A percentile compares a stretch with the other conserved stretches of the same genome.
Evolutionary conservation across 2,797 vertebrate genomes (phyloP).

Genomic region (Myripristis murdjan): DNA sequence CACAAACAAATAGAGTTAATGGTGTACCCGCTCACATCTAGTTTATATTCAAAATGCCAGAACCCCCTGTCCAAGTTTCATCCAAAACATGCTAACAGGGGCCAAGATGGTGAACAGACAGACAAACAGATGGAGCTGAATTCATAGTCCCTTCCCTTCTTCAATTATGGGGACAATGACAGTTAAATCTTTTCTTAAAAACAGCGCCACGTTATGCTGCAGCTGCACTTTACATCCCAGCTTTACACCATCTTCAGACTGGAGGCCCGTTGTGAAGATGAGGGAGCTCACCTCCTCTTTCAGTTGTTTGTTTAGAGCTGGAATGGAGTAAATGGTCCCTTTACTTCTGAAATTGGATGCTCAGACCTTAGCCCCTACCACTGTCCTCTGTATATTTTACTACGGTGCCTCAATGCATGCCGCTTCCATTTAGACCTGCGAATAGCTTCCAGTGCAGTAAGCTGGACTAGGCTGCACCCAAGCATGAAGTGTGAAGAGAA

Average conservation of each 20-base stretch:
- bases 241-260: conserved; percentile 5
- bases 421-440: conserved; percentile 50
- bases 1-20: too few relatives aligned
- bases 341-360: conserved; percentile 49
- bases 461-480: conserved; percentile 52
- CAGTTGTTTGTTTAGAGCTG: conserved; percentile 26
- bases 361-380: conserved; percentile 44
- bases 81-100: too few relatives aligned
- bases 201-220: background rate
- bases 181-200: background rate
- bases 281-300: conserved; percentile 20
- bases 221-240: conserved; percentile 9
- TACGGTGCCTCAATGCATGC: background rate
- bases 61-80: too few relatives aligned
- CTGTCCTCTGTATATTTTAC: conserved; percentile 50
- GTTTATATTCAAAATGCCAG: too few relatives aligned
- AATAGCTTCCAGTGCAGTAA: conserved; percentile 57
- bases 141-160: too few relatives aligned
- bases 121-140: too few relatives aligned
- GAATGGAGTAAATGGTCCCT: conserved; percentile 36
- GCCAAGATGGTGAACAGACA: too few relatives aligned
- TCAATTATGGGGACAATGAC: background rate
- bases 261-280: conserved; percentile 9
- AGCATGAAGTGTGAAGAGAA: conserved; percentile 63
- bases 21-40: too few relatives aligned